Evolutionary conservation across 2,797 vertebrate genomes (phyloP).

Genomic region (Varecia variegata): DNA sequence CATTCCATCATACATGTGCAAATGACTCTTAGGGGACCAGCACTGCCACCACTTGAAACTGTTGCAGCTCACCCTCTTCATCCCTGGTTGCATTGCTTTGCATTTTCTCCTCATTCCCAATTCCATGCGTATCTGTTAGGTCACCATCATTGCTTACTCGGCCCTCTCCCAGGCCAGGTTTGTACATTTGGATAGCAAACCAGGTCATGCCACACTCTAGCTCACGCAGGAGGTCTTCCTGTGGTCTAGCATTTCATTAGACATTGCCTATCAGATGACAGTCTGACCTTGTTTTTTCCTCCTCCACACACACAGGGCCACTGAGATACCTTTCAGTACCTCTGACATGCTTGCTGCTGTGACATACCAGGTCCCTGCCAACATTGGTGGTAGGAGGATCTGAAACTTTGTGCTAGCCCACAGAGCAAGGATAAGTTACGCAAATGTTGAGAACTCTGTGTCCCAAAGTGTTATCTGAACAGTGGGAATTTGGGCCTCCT

Average conservation of each 20-base stretch:
- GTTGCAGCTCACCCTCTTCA: accelerated
- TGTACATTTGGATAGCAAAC: not conserved
- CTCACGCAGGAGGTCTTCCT: accelerated
- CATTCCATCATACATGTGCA: accelerated
- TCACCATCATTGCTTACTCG: not conserved
- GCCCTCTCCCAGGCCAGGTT: not conserved
- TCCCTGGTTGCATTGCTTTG: not conserved
- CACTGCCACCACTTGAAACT: not conserved
- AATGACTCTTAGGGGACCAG: not conserved
- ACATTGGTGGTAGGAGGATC: accelerated
- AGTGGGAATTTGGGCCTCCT: not conserved
- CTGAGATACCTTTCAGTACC: not conserved
- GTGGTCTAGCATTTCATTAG: not conserved
- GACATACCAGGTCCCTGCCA: not conserved
- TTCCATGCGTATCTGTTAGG: not conserved
- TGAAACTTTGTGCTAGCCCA: not conserved
- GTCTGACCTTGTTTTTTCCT: not conserved
- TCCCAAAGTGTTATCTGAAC: not conserved
- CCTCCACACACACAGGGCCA: too few species aligned
- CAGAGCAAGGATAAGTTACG: not conserved
- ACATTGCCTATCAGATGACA: too few species aligned
- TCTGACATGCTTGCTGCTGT: accelerated
- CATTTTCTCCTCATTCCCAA: accelerated
- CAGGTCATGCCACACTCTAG: accelerated
- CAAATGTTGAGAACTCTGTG: not conserved